These are phyloP conservation scores for Margarornis squamiger DNA, from an alignment of 2,797 vertebrate species.

Conservation along the genomic window DNA sequence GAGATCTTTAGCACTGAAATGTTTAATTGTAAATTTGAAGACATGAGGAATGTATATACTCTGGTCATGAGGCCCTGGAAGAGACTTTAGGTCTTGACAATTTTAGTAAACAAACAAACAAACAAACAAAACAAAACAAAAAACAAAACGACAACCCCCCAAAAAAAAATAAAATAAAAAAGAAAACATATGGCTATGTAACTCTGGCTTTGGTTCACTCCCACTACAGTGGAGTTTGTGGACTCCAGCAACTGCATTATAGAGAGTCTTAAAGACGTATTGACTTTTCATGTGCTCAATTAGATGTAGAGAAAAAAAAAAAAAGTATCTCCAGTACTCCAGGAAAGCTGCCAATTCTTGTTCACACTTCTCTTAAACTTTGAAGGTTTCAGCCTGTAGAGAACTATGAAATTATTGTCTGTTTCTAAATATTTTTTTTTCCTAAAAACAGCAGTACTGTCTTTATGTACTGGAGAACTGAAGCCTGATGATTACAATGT, in stretches of 20 bases:
- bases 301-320: background rate
- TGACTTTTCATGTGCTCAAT: background rate
- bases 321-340: background rate
- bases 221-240: background rate
- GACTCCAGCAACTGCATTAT: background rate
- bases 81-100: background rate
- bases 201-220: background rate
- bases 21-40: background rate
- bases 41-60: background rate
- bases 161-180: too few relatives aligned
- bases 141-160: too few relatives aligned
- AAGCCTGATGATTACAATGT: background rate
- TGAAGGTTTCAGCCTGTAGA: background rate
- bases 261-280: background rate
- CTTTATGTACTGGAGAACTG: background rate
- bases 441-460: background rate
- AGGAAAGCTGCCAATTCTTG: background rate
- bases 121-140: background rate
- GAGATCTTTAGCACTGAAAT: background rate
- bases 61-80: rapidly evolving
- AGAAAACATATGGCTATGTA: background rate
- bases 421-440: background rate
- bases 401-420: background rate
- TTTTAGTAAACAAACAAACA: background rate
- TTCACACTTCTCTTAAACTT: background rate